phyloP scores from a whole-genome alignment of 1,140 invertebrate genomes.

The Drosophila serrata region DNA sequence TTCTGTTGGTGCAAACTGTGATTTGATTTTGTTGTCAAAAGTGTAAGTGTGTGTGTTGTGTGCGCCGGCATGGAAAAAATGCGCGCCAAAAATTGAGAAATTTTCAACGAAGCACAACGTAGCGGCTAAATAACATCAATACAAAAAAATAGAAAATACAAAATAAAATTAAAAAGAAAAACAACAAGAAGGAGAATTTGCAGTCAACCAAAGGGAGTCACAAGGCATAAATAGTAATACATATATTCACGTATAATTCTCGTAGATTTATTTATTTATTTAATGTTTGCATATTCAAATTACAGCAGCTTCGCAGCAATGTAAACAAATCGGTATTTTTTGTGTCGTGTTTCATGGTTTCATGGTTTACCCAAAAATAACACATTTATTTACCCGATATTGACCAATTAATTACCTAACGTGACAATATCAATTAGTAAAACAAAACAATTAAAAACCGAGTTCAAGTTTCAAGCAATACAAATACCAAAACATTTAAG shows the following conservation, averaged over 20 bases:
- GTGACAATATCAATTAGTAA: slow-evolving; percentile 22
- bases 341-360: no score
- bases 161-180: background rate
- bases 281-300: background rate
- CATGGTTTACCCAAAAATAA: slow-evolving; percentile 5
- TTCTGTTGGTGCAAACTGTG: slow-evolving; percentile 17
- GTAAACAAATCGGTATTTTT: slow-evolving; percentile 26
- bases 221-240: slow-evolving; percentile 25
- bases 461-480: background rate
- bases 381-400: slow-evolving; percentile 1
- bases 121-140: slow-evolving; percentile 18
- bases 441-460: slow-evolving; percentile 29
- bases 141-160: background rate
- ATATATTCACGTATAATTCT: background rate
- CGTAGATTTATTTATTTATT: slow-evolving; percentile 1
- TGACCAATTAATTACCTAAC: slow-evolving; percentile 33
- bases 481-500: slow-evolving; percentile 7
- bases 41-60: no score
- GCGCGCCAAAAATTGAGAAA: slow-evolving; percentile 58
- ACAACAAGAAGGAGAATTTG: slow-evolving; percentile 1
- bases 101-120: slow-evolving; percentile 8
- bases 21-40: slow-evolving; percentile 21
- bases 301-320: slow-evolving; percentile 7
- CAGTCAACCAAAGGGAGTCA: slow-evolving; percentile 17
- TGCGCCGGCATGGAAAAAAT: slow-evolving; percentile 45